Base-by-base conservation (phyloP, 2,888 invertebrate genomes). In the Sarcophaga subvicina region DNA sequence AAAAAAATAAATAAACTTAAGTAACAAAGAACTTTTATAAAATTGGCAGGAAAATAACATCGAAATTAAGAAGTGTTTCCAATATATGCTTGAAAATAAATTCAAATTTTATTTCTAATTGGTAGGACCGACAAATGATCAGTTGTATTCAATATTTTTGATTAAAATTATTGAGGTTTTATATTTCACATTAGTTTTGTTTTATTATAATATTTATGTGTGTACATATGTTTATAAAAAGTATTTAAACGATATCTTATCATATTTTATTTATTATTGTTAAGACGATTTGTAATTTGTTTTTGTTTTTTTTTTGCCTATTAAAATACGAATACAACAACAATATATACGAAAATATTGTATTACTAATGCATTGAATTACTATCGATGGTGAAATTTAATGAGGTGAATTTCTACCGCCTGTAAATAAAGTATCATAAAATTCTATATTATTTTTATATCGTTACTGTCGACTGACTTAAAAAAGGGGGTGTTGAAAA, bases 261-360 rank as follows among this genome's bases (percentile, higher is more conserved):
- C 47, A 63, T 64, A 60, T 27, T 71, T 73, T 27, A 73, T 69
- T 71, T 60, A 10, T 20, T 25, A 49, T 37, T 81, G 25, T 70
- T 37, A 17, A 8, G n/a, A n/a, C 27, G n/a, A 37, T 71, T 67
- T 45, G 64, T 67, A 54, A 12, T n/a, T 59, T 77, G 67, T 14
- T 83, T 49, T 8, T 22, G 20, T 64, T 14, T 72, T 37, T 67
- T 37, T 37, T 37, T 37, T 10, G 37, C 37, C 37, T 37, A 37
- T 37, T 37, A 37, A 37, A 37, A 37, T 37, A 37, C 37, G 37
- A 37, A 37, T 37, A 37, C 37, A 37, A 37, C 37, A 37, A 37
- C 8, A 37, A 6, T 37, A 22, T 22, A 22, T 37, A 37, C 8
- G 8, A 37, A 37, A 37, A 37, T 37, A 37, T 37, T 37, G 37